Evolutionary conservation across 2,888 invertebrate species (phyloP), one percentile per base, ranked within the genome.

Genomic region (Pseudeuparius sepicola): DNA sequence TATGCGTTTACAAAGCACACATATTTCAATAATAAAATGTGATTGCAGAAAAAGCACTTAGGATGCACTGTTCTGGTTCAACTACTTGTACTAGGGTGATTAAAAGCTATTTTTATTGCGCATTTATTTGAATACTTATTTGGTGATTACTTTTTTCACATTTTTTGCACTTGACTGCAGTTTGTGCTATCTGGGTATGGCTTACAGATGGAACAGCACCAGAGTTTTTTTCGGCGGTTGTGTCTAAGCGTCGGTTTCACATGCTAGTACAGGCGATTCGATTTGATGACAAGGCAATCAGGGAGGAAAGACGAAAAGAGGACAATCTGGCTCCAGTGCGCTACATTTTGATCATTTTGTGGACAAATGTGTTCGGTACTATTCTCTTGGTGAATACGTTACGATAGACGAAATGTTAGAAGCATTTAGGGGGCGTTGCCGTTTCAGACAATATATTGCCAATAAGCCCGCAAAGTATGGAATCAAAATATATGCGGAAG

Each of bases 381-480:
- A 51, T 31, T 29, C 26, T 29, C 33, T 43, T 13, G 47, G 47
- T 6, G 39, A 47, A 35, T 45, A 43, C 41, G 43, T 50, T 5
- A 55, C 46, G 18, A 40, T 51, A 16, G 49, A 53, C 41, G 50
- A 50, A 39, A 48, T 44, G 42, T 35, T 52, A 13, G 43, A 38
- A 33, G 44, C 37, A 9, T 51, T 53, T 36, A 31, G 48, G 34
- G 51, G 50, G 23, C 31, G 46, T 9, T 57, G 53, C 28, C 18
- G 23, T 14, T 50, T 54, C 39, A 20, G 46, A 14, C 50, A 55
- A 39, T 57, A 54, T 39, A 55, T 57, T 24, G 44, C 48, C 3
- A 52, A 52, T 25, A 47, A 48, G 39, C 52, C 54, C 12, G 45
- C 41, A 2, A 51, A 49, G 27, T 53, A 55, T 43, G 51, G 51